These are phyloP conservation scores for Eristalinus aeneus DNA, from an alignment of 2,888 invertebrate species.

Conservation along the genomic window DNA sequence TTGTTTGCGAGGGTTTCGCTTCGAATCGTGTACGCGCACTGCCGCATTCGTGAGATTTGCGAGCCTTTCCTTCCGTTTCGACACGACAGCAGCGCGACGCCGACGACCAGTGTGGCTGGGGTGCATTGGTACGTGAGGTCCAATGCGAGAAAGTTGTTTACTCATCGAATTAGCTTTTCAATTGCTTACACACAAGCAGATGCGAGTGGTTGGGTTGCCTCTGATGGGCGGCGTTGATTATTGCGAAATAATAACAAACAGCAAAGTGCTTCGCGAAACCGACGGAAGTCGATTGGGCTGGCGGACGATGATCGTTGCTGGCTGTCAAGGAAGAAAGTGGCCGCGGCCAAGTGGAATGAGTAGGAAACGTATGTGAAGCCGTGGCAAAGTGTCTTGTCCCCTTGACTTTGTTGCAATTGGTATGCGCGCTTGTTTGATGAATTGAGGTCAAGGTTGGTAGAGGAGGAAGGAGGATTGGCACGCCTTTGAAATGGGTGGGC, in stretches of 20 bases:
- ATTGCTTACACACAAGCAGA: slow-evolving; percentile 9
- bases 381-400: not conserved
- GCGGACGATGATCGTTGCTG: not conserved
- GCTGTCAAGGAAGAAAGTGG: not conserved
- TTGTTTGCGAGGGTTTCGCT: slow-evolving; percentile 15
- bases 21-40: not conserved
- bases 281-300: slow-evolving; percentile 24
- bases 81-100: no score
- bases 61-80: slow-evolving; percentile 30
- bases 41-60: not conserved
- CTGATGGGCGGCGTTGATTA: not conserved
- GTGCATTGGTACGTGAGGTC: slow-evolving; percentile 43
- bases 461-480: not conserved
- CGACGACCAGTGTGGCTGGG: not conserved
- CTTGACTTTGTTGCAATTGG: not conserved
- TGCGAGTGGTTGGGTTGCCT: not conserved
- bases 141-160: slow-evolving; percentile 2
- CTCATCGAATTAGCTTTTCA: not conserved
- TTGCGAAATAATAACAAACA: slow-evolving; percentile 4
- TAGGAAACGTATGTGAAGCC: not conserved
- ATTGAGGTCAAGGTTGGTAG: not conserved
- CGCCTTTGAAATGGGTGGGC: not conserved
- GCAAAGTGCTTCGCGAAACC: not conserved
- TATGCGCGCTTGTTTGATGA: not conserved
- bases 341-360: not conserved